Conservation (phyloP, 2,888 invertebrate species). For the Drosophila paramelanica region DNA sequence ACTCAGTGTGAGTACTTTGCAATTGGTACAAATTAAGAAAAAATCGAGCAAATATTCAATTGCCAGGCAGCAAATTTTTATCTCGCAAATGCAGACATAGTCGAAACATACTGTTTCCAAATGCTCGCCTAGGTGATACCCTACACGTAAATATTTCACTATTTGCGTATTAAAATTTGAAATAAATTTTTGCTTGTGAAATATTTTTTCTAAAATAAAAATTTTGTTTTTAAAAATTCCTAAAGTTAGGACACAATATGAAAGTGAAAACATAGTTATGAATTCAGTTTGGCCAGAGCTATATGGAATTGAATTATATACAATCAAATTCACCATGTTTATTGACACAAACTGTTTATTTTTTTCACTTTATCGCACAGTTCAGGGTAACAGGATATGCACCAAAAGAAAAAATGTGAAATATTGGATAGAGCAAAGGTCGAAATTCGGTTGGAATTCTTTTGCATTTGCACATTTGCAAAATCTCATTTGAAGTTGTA, state of each 20-base stretch:
- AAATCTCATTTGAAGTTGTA: constrained; percentile 15
- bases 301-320: not conserved
- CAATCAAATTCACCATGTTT: not conserved
- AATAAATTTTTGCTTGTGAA: no score
- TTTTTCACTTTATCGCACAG: no score
- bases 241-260: not conserved
- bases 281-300: not conserved
- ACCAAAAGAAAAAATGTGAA: not conserved
- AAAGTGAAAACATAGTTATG: not conserved
- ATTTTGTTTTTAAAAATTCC: not conserved
- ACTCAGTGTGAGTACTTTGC: constrained; percentile 14
- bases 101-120: not conserved
- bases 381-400: not conserved
- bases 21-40: constrained; percentile 60
- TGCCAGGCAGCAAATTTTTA: constrained; percentile 42
- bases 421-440: not conserved
- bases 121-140: not conserved
- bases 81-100: constrained; percentile 54
- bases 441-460: constrained; percentile 1
- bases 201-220: not conserved
- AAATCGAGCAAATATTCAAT: constrained; percentile 30
- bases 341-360: not conserved
- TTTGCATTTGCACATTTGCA: constrained; percentile 17
- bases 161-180: no score
- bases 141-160: not conserved